Percentiles rank a stretch among this genome's conserved stretches.
phyloP scores from a whole-genome alignment of 2,888 invertebrate species.

The Lasioglossum malachurum region DNA sequence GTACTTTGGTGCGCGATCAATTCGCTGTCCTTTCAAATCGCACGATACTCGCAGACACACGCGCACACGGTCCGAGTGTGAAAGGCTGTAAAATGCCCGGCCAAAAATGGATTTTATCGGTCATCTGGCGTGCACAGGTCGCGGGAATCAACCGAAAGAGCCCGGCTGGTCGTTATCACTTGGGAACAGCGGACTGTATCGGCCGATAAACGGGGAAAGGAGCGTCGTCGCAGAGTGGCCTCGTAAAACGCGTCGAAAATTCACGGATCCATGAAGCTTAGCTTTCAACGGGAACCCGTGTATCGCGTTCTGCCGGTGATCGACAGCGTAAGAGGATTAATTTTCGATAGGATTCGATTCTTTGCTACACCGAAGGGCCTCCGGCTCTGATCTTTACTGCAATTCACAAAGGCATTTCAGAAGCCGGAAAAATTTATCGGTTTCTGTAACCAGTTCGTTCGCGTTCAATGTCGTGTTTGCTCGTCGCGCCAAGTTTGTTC shows the following conservation, averaged over 20 bases:
- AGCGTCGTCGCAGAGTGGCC: constrained; percentile 13
- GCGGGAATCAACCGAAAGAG: constrained; percentile 22
- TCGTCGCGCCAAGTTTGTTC: neutral
- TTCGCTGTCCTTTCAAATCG: constrained; percentile 33
- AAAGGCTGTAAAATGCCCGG: constrained; percentile 35
- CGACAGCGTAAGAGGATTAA: constrained; percentile 38
- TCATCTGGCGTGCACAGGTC: constrained; percentile 28
- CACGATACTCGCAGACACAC: constrained; percentile 13
- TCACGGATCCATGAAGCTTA: constrained; percentile 15
- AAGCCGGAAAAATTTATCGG: neutral
- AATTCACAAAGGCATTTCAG: neutral
- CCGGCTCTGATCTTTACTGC: neutral
- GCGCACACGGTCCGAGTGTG: neutral
- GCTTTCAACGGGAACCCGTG: constrained; percentile 17
- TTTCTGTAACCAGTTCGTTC: neutral
- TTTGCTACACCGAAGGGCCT: neutral
- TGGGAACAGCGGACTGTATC: constrained; percentile 50
- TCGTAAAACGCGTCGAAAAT: constrained; percentile 23
- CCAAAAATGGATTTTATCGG: constrained; percentile 56
- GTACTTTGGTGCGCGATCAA: constrained; percentile 35
- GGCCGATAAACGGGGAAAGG: constrained; percentile 44
- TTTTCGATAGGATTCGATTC: constrained; percentile 38
- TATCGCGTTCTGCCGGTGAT: neutral
- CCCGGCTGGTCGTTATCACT: constrained; percentile 44
- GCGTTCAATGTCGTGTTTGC: too few relatives aligned